Evolutionary conservation across 2,113 vertebrate species (phyloP).

Genomic region (Ammodytes dubius): DNA sequence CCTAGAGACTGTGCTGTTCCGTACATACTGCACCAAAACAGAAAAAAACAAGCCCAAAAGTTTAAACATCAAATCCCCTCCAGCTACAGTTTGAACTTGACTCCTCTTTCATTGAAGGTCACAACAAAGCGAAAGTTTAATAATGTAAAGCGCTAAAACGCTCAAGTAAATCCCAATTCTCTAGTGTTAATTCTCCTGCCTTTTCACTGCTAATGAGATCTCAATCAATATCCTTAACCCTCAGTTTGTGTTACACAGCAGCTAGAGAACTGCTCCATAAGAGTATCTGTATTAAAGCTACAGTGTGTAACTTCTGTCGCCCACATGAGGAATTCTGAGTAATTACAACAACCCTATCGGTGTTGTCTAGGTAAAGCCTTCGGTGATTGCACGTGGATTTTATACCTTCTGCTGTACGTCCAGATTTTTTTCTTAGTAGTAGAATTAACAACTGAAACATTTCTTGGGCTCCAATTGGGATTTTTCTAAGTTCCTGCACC

Average conservation of each 20-base stretch:
- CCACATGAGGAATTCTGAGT: too few species aligned
- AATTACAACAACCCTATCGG: too few species aligned
- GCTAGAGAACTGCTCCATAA: neutral
- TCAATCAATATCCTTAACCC: constrained; percentile 18
- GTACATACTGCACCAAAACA: neutral
- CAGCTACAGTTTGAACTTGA: neutral
- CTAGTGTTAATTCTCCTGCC: neutral
- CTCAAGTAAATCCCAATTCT: neutral
- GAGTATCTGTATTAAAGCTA: neutral
- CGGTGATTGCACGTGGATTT: too few species aligned
- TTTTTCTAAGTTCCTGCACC: too few species aligned
- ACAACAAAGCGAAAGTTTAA: neutral
- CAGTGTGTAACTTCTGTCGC: too few species aligned
- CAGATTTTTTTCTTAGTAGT: too few species aligned
- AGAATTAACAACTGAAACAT: too few species aligned
- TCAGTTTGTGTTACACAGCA: neutral
- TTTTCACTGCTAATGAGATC: neutral
- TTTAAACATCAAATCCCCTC: neutral
- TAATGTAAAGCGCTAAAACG: neutral
- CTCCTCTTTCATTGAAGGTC: neutral
- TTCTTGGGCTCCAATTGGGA: too few species aligned
- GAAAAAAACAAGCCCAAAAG: neutral
- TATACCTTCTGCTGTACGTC: too few species aligned
- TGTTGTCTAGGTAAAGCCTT: too few species aligned
- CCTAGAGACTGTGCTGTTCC: neutral